Percentiles rank a stretch among this genome's conserved stretches.
Evolutionary conservation across 2,888 invertebrate genomes (phyloP).

Genomic region (Chrysotoxum bicinctum): DNA sequence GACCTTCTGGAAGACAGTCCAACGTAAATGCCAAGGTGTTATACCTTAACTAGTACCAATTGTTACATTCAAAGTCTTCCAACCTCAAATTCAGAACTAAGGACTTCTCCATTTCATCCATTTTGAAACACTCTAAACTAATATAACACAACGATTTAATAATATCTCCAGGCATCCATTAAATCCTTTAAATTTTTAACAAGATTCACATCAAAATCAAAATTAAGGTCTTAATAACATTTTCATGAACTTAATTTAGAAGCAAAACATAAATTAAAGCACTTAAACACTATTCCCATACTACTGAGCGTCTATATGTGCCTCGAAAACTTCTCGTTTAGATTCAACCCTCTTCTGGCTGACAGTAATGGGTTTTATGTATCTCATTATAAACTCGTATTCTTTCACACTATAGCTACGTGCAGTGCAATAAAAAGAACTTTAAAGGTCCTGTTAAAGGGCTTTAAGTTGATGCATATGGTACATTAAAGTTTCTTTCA

Average conservation of each 20-base stretch:
- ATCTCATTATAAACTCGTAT: neutral
- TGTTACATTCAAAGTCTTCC: no score
- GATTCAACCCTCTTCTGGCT: neutral
- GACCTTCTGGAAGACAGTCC: no score
- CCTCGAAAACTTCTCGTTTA: neutral
- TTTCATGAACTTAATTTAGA: neutral
- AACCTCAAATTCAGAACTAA: no score
- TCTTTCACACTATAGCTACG: neutral
- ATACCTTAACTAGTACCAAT: no score
- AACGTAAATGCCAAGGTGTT: no score
- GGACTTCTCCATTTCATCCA: no score
- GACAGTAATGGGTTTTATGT: neutral
- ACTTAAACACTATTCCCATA: neutral
- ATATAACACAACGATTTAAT: no score
- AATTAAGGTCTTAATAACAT: neutral
- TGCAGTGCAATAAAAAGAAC: constrained; percentile 6
- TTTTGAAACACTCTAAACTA: no score
- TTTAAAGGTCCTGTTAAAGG: constrained; percentile 35
- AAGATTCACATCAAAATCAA: neutral
- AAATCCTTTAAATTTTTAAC: neutral
- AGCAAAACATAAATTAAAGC: neutral
- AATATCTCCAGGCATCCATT: neutral
- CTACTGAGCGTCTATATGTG: neutral
- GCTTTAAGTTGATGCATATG: constrained; percentile 26
- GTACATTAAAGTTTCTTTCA: constrained; percentile 54